phyloP scores from a whole-genome alignment of 2,113 vertebrate species.

The Pao palembangensis region DNA sequence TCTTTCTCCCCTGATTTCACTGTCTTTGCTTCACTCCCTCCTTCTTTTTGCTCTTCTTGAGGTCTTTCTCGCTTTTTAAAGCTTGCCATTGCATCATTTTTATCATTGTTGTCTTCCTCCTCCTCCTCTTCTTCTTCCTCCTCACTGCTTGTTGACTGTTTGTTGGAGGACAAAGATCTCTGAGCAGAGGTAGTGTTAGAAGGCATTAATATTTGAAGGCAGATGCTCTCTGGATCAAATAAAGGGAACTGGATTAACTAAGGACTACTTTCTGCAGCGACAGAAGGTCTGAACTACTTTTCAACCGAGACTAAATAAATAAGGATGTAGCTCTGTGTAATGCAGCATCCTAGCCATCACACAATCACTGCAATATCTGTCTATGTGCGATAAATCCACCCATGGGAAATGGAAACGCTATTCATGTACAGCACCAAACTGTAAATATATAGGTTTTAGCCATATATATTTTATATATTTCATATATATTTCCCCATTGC shows the following conservation, averaged over 20 bases:
- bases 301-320: slow-evolving; percentile 22
- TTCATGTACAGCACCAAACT: too few species aligned
- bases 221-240: slow-evolving; percentile 4
- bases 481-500: too few species aligned
- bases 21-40: slow-evolving; percentile 21
- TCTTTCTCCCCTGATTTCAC: slow-evolving; percentile 40
- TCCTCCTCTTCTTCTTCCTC: slow-evolving; percentile 59
- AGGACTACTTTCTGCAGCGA: not conserved
- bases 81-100: slow-evolving; percentile 29
- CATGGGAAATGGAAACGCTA: too few species aligned
- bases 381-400: too few species aligned
- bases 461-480: too few species aligned
- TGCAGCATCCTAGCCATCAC: too few species aligned
- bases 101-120: slow-evolving; percentile 6
- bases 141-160: slow-evolving; percentile 47
- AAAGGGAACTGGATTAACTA: not conserved
- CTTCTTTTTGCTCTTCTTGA: slow-evolving; percentile 14
- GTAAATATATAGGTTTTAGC: too few species aligned
- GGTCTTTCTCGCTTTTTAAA: slow-evolving; percentile 29
- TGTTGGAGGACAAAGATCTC: slow-evolving; percentile 47
- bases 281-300: not conserved
- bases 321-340: slow-evolving; percentile 29
- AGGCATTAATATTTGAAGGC: slow-evolving; percentile 19
- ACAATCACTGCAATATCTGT: too few species aligned
- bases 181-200: slow-evolving; percentile 51